Evolutionary conservation across 2,888 invertebrate genomes (phyloP).

Genomic region (Candidula unifasciata): DNA sequence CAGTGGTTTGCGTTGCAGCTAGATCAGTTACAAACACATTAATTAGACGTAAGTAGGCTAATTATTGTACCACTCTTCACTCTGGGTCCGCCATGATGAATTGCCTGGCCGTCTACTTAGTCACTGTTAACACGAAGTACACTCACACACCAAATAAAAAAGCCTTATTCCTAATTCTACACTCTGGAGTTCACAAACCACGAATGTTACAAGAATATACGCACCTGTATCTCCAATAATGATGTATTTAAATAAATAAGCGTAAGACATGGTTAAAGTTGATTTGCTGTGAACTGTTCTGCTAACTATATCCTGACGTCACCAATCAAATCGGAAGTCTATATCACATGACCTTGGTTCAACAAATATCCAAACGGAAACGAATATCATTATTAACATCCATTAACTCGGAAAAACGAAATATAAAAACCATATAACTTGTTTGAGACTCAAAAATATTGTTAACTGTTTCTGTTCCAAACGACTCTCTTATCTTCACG

Average conservation of each 20-base stretch:
- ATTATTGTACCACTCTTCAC: conserved; percentile 1
- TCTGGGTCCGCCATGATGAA: conserved; percentile 27
- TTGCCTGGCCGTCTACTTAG: background rate
- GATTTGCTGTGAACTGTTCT: conserved; percentile 51
- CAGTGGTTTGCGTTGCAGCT: no score
- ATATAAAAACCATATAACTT: no score
- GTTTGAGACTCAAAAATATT: no score
- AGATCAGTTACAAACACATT: no score
- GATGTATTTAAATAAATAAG: conserved; percentile 99
- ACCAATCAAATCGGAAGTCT: conserved; percentile 56
- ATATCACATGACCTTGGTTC: conserved; percentile 47
- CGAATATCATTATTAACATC: background rate
- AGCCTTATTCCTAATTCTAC: background rate
- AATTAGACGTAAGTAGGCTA: background rate
- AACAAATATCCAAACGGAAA: background rate
- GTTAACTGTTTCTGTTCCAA: no score
- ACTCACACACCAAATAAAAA: background rate
- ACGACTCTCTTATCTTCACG: no score
- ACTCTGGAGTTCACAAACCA: background rate
- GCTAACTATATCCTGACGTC: conserved; percentile 59
- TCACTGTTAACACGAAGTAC: conserved; percentile 7
- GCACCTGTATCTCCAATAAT: conserved; percentile 99
- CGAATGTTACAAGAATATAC: conserved; percentile 60
- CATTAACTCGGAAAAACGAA: no score
- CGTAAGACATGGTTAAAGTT: conserved; percentile 92